phyloP scores from a whole-genome alignment of 2,113 vertebrate genomes.

The Gracilinanus agilis region DNA sequence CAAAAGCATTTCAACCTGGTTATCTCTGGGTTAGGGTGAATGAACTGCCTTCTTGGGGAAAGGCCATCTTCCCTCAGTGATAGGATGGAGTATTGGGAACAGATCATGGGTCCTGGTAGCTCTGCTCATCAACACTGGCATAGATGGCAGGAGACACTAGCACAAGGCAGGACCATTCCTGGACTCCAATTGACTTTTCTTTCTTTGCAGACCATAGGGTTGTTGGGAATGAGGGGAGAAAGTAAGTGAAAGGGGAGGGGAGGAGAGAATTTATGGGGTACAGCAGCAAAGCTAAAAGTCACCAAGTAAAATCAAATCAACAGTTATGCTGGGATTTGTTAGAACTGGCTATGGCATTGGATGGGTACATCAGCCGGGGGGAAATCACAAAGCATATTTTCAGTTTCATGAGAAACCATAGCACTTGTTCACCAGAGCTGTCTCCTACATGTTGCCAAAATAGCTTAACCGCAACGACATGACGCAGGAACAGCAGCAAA shows the following conservation, averaged over 20 bases:
- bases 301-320: neutral
- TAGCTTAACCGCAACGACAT: neutral
- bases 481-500: neutral
- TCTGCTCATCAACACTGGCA: neutral
- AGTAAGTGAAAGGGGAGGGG: neutral
- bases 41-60: neutral
- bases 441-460: constrained; percentile 1
- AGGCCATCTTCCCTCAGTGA: neutral
- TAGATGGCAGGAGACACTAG: neutral
- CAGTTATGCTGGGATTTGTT: neutral
- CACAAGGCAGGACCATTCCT: neutral
- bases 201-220: neutral
- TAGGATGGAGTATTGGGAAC: neutral
- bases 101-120: neutral
- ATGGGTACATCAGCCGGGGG: neutral
- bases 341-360: neutral
- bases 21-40: neutral
- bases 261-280: neutral
- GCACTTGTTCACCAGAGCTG: neutral
- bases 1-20: neutral
- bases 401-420: neutral
- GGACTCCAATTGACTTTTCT: neutral
- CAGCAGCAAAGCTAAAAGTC: neutral
- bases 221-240: neutral
- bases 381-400: neutral